These are phyloP conservation scores for Dryococelus australis DNA, from an alignment of 2,888 invertebrate species.

Conservation along the genomic window DNA sequence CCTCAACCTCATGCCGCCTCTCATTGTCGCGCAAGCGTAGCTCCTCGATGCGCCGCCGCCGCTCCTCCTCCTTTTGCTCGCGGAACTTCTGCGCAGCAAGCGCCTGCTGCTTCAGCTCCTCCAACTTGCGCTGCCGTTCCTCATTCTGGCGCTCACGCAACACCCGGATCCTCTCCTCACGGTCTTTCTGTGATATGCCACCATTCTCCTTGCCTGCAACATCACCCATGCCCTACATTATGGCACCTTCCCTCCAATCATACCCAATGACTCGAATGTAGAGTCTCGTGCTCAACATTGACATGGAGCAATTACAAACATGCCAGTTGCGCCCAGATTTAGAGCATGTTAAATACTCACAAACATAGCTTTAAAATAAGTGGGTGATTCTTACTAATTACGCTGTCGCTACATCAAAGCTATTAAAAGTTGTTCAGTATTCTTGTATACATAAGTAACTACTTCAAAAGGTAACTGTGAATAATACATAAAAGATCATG, in stretches of 20 bases:
- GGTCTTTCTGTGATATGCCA: slow-evolving; percentile 50
- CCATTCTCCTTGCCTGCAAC: slow-evolving; percentile 44
- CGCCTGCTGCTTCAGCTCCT: slow-evolving; percentile 88
- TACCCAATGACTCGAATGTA: no score
- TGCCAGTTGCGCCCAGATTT: no score
- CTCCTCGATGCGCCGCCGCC: slow-evolving; percentile 82
- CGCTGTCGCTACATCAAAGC: no score
- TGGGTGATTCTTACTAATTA: no score
- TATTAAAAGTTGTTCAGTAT: no score
- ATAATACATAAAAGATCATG: no score
- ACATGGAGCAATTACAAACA: no score
- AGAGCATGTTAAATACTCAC: no score
- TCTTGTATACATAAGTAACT: no score
- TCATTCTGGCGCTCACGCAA: slow-evolving; percentile 88
- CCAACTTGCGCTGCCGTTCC: slow-evolving; percentile 86
- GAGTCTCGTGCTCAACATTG: no score
- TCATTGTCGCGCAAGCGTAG: slow-evolving; percentile 80
- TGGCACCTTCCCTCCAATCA: background rate
- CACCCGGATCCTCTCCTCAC: slow-evolving; percentile 55
- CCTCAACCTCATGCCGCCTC: slow-evolving; percentile 76
- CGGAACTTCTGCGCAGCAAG: slow-evolving; percentile 88
- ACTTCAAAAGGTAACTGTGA: no score
- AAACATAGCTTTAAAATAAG: no score
- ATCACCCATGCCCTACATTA: background rate
- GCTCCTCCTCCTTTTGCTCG: slow-evolving; percentile 87